Evolutionary conservation across 2,888 invertebrate species (phyloP).

Genomic region (Epistrophella euchroma): DNA sequence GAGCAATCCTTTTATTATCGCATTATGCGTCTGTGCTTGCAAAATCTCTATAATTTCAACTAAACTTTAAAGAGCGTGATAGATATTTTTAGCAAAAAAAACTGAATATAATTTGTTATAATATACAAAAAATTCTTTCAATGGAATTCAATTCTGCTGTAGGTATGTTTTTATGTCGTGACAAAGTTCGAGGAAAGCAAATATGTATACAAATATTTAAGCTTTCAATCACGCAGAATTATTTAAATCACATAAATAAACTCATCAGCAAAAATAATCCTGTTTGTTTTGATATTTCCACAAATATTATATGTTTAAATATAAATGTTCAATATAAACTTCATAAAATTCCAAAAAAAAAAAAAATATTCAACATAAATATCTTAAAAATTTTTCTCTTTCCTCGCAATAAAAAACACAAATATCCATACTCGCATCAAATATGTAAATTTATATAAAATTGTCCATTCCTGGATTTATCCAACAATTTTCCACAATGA

Average conservation of each 20-base stretch:
- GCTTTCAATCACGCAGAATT: not conserved
- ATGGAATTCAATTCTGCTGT: no score
- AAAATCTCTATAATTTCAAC: no score
- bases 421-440: not conserved
- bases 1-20: no score
- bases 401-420: not conserved
- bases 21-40: no score
- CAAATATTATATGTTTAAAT: not conserved
- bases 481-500: constrained; percentile 39
- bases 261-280: not conserved
- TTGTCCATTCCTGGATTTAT: not conserved
- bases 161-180: no score
- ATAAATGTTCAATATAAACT: not conserved
- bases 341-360: not conserved
- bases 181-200: no score
- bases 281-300: not conserved
- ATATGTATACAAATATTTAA: not conserved
- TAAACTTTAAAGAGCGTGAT: no score
- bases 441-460: no score
- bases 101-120: no score
- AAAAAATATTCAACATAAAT: not conserved
- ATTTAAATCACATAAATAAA: not conserved
- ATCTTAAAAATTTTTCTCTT: not conserved
- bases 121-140: no score
- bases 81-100: no score